Evolutionary conservation across 2,888 invertebrate genomes (phyloP).

Genomic region (Callyntrura guangdongensis): DNA sequence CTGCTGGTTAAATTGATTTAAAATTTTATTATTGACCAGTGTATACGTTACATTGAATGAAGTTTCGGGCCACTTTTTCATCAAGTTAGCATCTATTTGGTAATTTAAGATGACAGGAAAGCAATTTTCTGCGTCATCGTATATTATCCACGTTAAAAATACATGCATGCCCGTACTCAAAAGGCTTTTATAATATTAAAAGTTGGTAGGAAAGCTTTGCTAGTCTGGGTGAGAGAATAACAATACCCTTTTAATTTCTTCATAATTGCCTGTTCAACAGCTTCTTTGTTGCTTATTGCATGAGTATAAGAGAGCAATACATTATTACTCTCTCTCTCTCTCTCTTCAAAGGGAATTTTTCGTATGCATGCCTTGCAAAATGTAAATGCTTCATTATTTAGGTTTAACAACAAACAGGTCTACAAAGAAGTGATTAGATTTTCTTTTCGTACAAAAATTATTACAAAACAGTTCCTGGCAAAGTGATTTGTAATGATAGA

Average conservation of each 20-base stretch:
- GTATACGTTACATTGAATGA: background rate
- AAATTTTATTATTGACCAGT: slow-evolving; percentile 3
- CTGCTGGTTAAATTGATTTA: slow-evolving; percentile 67
- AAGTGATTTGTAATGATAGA: slow-evolving; percentile 42
- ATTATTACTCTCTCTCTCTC: background rate
- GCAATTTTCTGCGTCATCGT: slow-evolving; percentile 16
- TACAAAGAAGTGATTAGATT: slow-evolving; percentile 34
- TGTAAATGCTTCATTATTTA: background rate
- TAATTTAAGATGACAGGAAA: slow-evolving; percentile 55
- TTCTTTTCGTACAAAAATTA: slow-evolving; percentile 5
- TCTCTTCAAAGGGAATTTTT: background rate
- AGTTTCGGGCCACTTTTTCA: background rate
- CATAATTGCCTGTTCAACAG: slow-evolving; percentile 27
- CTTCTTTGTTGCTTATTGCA: slow-evolving; percentile 14
- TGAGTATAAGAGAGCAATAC: too few relatives aligned
- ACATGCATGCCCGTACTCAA: background rate
- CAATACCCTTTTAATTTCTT: slow-evolving; percentile 56
- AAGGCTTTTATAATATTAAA: background rate
- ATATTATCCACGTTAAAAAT: slow-evolving; percentile 27
- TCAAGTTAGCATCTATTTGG: background rate
- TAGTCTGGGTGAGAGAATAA: background rate
- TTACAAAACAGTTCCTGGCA: slow-evolving; percentile 11
- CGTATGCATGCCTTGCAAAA: background rate
- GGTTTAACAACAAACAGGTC: slow-evolving; percentile 6
- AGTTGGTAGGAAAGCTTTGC: background rate